Evolutionary conservation across 1,140 invertebrate genomes (phyloP).

Genomic region (Armadillidium nasatum): DNA sequence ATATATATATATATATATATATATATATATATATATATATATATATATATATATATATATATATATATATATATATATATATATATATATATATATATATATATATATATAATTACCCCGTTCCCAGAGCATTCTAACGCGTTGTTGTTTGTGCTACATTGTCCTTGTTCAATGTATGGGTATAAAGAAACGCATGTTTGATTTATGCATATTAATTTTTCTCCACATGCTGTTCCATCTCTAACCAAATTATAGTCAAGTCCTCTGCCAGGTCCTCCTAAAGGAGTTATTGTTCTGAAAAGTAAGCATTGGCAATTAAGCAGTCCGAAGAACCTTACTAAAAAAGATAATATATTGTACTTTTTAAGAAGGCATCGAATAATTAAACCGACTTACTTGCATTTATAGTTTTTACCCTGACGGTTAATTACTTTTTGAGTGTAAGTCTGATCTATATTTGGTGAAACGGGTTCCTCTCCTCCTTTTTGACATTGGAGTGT

Average conservation of each 20-base stretch:
- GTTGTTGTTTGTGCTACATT: slow-evolving; percentile 82
- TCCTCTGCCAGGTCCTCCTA: neutral
- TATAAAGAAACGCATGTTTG: slow-evolving; percentile 81
- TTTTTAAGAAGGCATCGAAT: neutral
- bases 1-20: slow-evolving; percentile 10
- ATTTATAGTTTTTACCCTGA: slow-evolving; percentile 77
- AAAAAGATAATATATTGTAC: slow-evolving; percentile 3
- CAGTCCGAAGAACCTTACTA: neutral
- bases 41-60: too few relatives aligned
- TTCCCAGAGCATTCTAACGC: slow-evolving; percentile 85
- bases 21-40: slow-evolving; percentile 6
- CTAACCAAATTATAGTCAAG: slow-evolving; percentile 53
- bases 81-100: too few relatives aligned
- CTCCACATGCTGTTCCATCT: slow-evolving; percentile 86
- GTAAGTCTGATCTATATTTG: slow-evolving; percentile 65
- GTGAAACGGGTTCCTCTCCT: slow-evolving; percentile 64
- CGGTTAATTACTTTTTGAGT: slow-evolving; percentile 80
- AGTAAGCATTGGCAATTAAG: neutral
- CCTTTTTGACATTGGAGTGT: slow-evolving; percentile 85
- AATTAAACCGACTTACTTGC: slow-evolving; percentile 66
- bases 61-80: too few relatives aligned
- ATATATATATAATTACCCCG: slow-evolving; percentile 63
- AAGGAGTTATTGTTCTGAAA: neutral
- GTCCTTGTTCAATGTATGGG: slow-evolving; percentile 71
- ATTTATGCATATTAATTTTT: slow-evolving; percentile 84